Evolutionary conservation across 2,888 invertebrate species (phyloP).

Genomic region (Drosophila algonquin): DNA sequence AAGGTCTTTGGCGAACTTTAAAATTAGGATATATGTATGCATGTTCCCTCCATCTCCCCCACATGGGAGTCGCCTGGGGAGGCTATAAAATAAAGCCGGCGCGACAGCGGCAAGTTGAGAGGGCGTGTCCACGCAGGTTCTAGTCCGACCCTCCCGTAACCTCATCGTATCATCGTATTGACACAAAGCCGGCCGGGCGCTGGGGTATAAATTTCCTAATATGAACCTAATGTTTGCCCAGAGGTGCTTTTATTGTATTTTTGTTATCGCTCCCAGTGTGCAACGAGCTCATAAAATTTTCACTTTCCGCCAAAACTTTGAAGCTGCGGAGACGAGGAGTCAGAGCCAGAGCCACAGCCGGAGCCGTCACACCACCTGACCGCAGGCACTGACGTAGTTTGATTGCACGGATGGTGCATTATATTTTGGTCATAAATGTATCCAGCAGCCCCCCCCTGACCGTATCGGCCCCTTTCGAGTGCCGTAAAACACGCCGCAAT

Average conservation of each 20-base stretch:
- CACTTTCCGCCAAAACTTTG: constrained; percentile 47
- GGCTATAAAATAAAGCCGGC: constrained; percentile 8
- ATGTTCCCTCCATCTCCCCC: not conserved
- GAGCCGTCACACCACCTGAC: not conserved
- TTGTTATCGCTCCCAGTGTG: constrained; percentile 43
- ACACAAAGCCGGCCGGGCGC: constrained; percentile 10
- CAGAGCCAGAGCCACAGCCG: not conserved
- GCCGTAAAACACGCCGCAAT: constrained; percentile 14
- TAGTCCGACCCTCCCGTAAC: not conserved
- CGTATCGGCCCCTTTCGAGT: constrained; percentile 17
- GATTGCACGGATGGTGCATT: constrained; percentile 10
- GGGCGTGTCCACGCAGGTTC: not conserved
- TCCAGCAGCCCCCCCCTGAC: constrained; percentile 8
- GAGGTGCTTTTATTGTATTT: constrained; percentile 48
- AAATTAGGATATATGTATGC: not conserved
- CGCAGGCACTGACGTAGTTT: constrained; percentile 1
- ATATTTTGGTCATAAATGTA: constrained; percentile 24
- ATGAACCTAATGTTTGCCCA: constrained; percentile 27
- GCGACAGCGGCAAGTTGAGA: constrained; percentile 6
- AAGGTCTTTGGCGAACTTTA: not conserved
- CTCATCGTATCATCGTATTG: constrained; percentile 7
- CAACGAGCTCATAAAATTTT: constrained; percentile 58
- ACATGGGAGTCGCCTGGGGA: not conserved
- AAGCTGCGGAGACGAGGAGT: not conserved
- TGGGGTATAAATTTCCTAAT: constrained; percentile 18